These are phyloP conservation scores for Magallana gigas DNA, from an alignment of 1,140 invertebrate species.

Conservation along the genomic window DNA sequence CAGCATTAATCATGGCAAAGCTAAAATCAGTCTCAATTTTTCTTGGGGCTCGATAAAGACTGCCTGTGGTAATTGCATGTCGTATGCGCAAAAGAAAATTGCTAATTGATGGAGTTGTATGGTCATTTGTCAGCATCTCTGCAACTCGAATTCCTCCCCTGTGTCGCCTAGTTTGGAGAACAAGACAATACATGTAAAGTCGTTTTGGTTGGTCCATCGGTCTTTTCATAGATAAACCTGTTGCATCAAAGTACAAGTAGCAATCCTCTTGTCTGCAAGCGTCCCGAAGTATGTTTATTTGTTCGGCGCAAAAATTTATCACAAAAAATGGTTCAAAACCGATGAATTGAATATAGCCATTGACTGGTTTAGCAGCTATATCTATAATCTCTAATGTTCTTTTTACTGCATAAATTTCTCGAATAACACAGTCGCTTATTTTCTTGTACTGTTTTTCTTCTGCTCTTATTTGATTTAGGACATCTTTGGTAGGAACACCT, in stretches of 20 bases:
- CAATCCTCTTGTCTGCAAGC: slow-evolving; percentile 9
- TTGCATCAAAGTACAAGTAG: slow-evolving; percentile 30
- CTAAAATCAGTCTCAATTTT: slow-evolving; percentile 22
- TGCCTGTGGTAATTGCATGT: not conserved
- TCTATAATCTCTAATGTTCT: not conserved
- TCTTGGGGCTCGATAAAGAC: not conserved
- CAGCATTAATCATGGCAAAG: slow-evolving; percentile 14
- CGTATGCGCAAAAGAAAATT: not conserved
- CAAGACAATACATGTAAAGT: slow-evolving; percentile 23
- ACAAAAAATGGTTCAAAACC: slow-evolving; percentile 12
- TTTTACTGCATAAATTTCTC: slow-evolving; percentile 15
- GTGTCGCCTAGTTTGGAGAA: slow-evolving; percentile 8
- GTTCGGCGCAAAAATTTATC: slow-evolving; percentile 28
- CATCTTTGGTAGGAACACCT: slow-evolving; percentile 29
- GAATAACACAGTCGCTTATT: slow-evolving; percentile 26
- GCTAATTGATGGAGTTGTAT: not conserved
- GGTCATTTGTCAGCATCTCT: slow-evolving; percentile 16
- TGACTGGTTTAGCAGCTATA: not conserved
- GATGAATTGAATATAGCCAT: slow-evolving; percentile 27
- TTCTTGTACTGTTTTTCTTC: slow-evolving; percentile 25
- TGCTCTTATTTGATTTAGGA: not conserved
- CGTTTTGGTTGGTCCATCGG: slow-evolving; percentile 8
- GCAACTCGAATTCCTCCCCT: not conserved
- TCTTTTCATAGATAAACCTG: slow-evolving; percentile 27
- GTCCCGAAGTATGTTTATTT: not conserved